Conservation (phyloP, 2,797 vertebrate species). For the Erethizon dorsatum region DNA sequence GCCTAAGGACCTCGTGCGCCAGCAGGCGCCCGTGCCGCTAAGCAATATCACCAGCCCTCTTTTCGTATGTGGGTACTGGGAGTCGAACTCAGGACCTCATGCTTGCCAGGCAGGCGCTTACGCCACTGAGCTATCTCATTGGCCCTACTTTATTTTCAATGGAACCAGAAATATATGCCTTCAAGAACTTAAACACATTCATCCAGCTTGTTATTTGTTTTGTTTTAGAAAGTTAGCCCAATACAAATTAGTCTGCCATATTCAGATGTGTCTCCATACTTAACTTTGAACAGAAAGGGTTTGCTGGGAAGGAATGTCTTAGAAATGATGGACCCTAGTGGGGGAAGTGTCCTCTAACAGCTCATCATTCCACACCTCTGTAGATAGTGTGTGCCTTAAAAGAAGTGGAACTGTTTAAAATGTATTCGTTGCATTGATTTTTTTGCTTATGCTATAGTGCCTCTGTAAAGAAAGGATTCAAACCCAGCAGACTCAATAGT, state of each 20-base stretch:
- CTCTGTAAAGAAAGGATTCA: background rate
- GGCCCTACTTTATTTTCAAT: background rate
- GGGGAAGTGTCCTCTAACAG: background rate
- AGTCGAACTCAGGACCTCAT: too few relatives aligned
- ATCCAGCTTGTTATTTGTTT: background rate
- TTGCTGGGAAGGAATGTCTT: background rate
- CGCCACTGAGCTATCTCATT: too few relatives aligned
- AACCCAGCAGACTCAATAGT: background rate
- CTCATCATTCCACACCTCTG: rapidly evolving
- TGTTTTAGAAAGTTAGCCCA: background rate
- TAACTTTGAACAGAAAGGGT: background rate
- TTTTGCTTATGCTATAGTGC: background rate
- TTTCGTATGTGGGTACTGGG: too few relatives aligned
- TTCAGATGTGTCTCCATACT: background rate
- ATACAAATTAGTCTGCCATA: background rate
- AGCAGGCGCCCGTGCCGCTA: too few relatives aligned
- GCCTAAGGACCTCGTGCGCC: too few relatives aligned
- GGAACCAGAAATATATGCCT: background rate
- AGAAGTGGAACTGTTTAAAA: background rate
- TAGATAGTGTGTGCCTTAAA: background rate
- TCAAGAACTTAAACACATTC: background rate
- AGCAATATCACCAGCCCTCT: too few relatives aligned
- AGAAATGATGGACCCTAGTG: too few relatives aligned
- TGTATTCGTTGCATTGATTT: background rate
- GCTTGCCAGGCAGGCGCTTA: too few relatives aligned